Evolutionary conservation across 2,888 invertebrate genomes (phyloP), one percentile per base, ranked within the genome.

Genomic region (Stictocephala bisonia): DNA sequence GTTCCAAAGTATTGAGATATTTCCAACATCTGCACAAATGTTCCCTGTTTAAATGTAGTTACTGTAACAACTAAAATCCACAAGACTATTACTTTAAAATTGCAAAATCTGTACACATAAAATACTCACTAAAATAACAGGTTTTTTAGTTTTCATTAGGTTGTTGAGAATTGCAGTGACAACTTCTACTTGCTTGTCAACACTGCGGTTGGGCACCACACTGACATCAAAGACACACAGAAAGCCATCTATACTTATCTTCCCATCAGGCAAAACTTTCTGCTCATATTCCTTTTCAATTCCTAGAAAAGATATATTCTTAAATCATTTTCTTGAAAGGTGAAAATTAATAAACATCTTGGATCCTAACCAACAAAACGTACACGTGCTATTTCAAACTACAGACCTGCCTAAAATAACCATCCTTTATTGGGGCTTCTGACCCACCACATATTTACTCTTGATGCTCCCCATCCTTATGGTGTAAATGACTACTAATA

Each of bases 251-350:
- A 99, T 93, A 78, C 89, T 90, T 74, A 98, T 87, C 83, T 95
- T 93, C 0, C 98, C 99, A 80, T 98, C 97, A 0, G 96, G 93
- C 85, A 97, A 87, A 76, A 95, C 89, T 83, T 93, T 92, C 84
- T 97, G 97, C 80, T 97, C 96, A 82, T 96, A 97, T 83, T 98
- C 97, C 84, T 96, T 96, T 85, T 99, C 98, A 81, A 98, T 95
- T 73, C 98, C 89, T 87, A 80, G 2, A 80, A 77, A 41, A 71
- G 27, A 56, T 56, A 71, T n/a, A n/a, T n/a, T n/a, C n/a, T n/a
- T n/a, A n/a, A n/a, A n/a, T n/a, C n/a, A n/a, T 68, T 75, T 2
- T 44, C 44, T 15, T 7, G 18, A 4, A 15, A 3, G 18, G 7
- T 44, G 13, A 35, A 35, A 35, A 35, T 35, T 35, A 35, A 35